Evolutionary conservation across 2,888 invertebrate species (phyloP).

Genomic region (Agrochola circellaris): DNA sequence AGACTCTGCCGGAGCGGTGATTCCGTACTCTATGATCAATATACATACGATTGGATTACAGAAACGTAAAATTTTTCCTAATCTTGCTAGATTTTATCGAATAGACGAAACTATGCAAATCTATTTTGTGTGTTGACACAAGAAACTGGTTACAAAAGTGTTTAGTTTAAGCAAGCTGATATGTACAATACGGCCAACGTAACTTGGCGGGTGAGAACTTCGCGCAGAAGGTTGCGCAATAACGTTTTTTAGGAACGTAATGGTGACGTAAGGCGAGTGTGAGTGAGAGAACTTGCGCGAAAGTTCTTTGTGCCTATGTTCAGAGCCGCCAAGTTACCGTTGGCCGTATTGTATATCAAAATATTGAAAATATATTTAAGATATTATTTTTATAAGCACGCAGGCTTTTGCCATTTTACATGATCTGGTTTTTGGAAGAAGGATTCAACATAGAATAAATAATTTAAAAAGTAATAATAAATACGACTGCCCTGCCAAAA

Average conservation of each 20-base stretch:
- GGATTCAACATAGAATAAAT: slow-evolving; percentile 3
- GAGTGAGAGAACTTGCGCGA: too few species aligned
- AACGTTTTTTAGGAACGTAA: too few species aligned
- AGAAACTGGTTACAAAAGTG: background rate
- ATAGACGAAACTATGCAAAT: background rate
- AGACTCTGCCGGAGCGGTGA: background rate
- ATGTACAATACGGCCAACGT: too few species aligned
- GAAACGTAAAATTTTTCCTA: background rate
- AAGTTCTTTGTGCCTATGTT: too few species aligned
- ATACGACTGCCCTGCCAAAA: too few species aligned
- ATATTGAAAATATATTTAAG: slow-evolving; percentile 10
- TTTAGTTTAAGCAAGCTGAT: slow-evolving; percentile 4
- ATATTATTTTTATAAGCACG: slow-evolving; percentile 53
- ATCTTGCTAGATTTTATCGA: background rate
- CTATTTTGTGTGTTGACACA: background rate
- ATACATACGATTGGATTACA: background rate
- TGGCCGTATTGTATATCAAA: too few species aligned
- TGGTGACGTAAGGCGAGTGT: too few species aligned
- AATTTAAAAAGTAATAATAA: too few species aligned
- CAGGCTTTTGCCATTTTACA: slow-evolving; percentile 61
- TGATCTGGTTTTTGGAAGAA: slow-evolving; percentile 10
- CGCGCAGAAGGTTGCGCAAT: too few species aligned
- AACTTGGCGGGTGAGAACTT: too few species aligned
- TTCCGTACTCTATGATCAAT: background rate
- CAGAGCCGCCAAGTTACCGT: too few species aligned